Base-by-base conservation (phyloP, 2,113 vertebrate genomes). In the Amblyornis subalaris region DNA sequence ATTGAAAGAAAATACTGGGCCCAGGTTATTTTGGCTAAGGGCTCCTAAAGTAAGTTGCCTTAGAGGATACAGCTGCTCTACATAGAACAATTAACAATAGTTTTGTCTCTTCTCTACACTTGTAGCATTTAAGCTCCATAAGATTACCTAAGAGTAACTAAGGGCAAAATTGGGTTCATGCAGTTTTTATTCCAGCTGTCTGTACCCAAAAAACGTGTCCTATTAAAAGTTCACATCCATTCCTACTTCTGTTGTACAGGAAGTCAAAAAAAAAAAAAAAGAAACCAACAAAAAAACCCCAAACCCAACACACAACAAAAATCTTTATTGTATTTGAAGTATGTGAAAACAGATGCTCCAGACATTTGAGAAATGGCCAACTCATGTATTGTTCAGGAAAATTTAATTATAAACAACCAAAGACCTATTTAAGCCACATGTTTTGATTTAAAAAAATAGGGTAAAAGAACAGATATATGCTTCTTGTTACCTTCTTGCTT, bases 281-380 rank as follows among this genome's bases (percentile, higher is more conserved):
- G 19, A 29, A 6, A 9, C 14, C 6, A 44, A 36, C 2, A 29
- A 42, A n/a, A 81, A 20, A n/a, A 29, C 0, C 4, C 23, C 28
- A 61, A 86, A 45, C 38, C n/a, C 29, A 26, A 22, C 19, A 28
- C 38, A 35, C 18, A 57, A 28, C 11, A 89, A 61, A 75, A 76
- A 47, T 36, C 33, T 67, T 71, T 72, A 76, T 44, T 94, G 53
- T 72, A 36, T 75, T 93, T 94, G 72, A 94, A 93, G 61, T 78
- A 91, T 51, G 65, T 77, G 84, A 90, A 96, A 96, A 92, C 88
- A 95, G 94, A 93, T 95, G 78, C 78, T 65, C 48, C 29, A 82
- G 61, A 89, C 26, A 5, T 53, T 9, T 86, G 85, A 95, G 72
- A 96, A 94, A 89, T 58, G 61, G 42, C 84, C 86, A 93, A 67